A percentile compares a stretch with the other conserved stretches of the same genome.
These are phyloP conservation scores for Saccopteryx leptura DNA, from an alignment of 2,113 vertebrate species.

Conservation along the genomic window DNA sequence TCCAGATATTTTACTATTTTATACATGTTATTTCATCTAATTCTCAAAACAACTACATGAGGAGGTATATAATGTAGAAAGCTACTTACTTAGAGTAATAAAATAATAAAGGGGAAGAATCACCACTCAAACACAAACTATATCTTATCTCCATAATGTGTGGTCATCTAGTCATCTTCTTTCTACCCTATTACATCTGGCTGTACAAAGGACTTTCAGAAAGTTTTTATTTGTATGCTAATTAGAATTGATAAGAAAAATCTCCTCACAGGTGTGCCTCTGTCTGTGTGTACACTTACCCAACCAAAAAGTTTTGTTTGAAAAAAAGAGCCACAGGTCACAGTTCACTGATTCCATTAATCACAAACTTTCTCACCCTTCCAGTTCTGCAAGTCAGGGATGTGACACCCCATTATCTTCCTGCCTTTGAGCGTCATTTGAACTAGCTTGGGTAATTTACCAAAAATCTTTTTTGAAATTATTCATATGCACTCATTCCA, in stretches of 20 bases:
- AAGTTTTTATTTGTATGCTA: neutral
- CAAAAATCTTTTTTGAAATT: conserved; percentile 10
- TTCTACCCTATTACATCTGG: neutral
- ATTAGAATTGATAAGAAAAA: neutral
- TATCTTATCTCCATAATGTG: neutral
- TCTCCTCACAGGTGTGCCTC: neutral
- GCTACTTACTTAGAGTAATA: neutral
- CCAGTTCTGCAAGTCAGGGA: neutral
- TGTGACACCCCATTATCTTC: neutral
- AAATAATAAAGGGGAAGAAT: neutral
- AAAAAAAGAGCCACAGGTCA: neutral
- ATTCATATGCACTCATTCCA: neutral
- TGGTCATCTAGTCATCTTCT: neutral
- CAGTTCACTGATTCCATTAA: neutral
- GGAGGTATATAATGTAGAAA: neutral
- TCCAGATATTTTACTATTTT: neutral
- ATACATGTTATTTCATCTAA: neutral
- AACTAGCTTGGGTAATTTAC: conserved; percentile 28
- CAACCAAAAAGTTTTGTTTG: neutral
- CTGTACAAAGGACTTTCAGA: neutral
- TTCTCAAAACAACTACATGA: neutral
- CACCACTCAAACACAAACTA: neutral
- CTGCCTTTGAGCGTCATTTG: conserved; percentile 16
- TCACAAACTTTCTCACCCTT: neutral
- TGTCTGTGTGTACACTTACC: neutral